Conservation (phyloP, 1,140 invertebrate species). For the Solenopsis fugax region DNA sequence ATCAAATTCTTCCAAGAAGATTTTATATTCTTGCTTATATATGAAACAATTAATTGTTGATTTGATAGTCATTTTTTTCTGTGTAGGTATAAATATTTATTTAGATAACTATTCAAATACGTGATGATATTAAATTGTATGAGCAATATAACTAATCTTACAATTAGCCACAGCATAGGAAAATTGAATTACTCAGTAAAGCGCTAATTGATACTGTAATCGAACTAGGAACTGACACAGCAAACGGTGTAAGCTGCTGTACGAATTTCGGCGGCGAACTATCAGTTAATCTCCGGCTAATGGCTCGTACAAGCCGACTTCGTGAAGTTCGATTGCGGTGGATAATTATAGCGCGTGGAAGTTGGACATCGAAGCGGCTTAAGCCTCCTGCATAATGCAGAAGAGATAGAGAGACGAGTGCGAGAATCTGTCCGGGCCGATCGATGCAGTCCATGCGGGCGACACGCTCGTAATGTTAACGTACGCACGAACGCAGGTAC, state of each 20-base stretch:
- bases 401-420: not conserved
- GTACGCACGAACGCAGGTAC: conserved; percentile 18
- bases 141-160: not conserved
- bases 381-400: conserved; percentile 43
- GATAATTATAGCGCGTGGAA: conserved; percentile 39
- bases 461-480: conserved; percentile 6
- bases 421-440: conserved; percentile 42
- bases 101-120: not conserved
- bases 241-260: not conserved
- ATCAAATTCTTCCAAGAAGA: no score
- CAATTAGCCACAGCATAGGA: not conserved
- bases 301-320: conserved; percentile 27
- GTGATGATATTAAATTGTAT: not conserved
- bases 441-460: conserved; percentile 44
- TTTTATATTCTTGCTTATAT: no score
- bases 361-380: conserved; percentile 9
- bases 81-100: not conserved
- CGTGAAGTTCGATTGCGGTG: conserved; percentile 18
- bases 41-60: no score
- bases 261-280: conserved; percentile 10
- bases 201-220: not conserved
- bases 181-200: not conserved
- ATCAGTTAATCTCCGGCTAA: conserved; percentile 44
- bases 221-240: not conserved
- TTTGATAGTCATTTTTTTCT: no score